A percentile compares a stretch with the other conserved stretches of the same genome.
Conservation (phyloP, 2,113 vertebrate species). For the Corythaixoides concolor region DNA sequence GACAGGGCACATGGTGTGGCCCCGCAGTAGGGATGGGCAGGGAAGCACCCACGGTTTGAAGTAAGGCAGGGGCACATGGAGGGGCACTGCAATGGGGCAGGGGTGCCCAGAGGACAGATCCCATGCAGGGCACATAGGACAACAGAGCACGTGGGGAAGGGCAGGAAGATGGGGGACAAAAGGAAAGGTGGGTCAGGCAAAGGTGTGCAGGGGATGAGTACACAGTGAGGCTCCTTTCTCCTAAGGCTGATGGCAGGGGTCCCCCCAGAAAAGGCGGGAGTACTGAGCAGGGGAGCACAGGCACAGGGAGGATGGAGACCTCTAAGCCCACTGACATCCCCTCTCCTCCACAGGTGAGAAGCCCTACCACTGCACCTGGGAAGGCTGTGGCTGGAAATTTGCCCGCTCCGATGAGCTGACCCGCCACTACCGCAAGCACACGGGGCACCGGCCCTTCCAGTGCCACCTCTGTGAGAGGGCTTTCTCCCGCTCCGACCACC, state of each 20-base stretch:
- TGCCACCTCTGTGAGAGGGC: constrained; percentile 90
- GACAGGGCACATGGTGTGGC: neutral
- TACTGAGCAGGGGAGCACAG: neutral
- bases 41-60: neutral
- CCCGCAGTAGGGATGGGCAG: too few species aligned
- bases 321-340: neutral
- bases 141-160: neutral
- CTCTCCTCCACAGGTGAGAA: constrained; percentile 80
- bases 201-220: rapidly evolving
- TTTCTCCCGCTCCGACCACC: constrained; percentile 89
- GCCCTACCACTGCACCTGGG: constrained; percentile 91
- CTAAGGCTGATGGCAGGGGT: neutral
- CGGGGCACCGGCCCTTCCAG: constrained; percentile 88
- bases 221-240: neutral
- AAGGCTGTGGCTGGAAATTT: constrained; percentile 91
- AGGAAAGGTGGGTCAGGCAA: neutral
- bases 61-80: neutral
- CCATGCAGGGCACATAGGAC: neutral
- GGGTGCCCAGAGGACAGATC: neutral
- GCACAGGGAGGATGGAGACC: neutral
- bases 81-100: too few species aligned
- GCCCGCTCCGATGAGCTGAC: constrained; percentile 88
- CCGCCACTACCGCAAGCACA: constrained; percentile 92
- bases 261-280: neutral
- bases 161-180: neutral